Base-by-base conservation (phyloP, 2,113 vertebrate genomes). In the Colinus virginianus region DNA sequence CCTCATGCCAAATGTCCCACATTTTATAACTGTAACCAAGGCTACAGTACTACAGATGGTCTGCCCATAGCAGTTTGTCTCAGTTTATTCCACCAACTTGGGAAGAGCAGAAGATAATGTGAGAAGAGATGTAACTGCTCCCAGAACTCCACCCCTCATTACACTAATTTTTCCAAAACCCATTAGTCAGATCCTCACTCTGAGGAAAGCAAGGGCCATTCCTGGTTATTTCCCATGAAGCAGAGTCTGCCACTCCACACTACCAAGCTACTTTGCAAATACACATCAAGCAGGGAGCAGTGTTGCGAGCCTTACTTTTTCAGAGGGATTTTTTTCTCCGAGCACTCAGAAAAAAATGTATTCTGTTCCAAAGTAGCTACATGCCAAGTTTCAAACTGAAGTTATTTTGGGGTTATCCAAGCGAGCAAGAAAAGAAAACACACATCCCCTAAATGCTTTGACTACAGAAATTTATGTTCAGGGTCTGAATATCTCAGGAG, bases 361-460 rank as follows among this genome's bases (percentile, higher is more conserved):
- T 90, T 81, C 75, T 89, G 34, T 89, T 90, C 55, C 51, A 82
- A 89, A 90, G 28, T 26, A 90, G 46, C 67, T 40, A 51, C 40
- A 51, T 20, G 68, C 89, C 75, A 92, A 75, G 34, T 91, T 87
- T 71, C 34, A 64, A 92, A 76, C 59, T 46, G 4, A 87, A 81
- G 63, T 58, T 5, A 87, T 90, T 95, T 63, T 85, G 26, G 32
- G 84, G 68, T 79, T 90, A 87, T 74, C 34, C 78, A 83, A 83
- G 63, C 42, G 88, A 87, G 66, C 34, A 90, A 20, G 58, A 88
- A 93, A 90, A 86, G 38, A 78, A 93, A 90, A 87, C n/a, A 69
- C 13, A 70, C 5, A 85, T 59, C 14, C 25, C 4, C 40, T 22
- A 82, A 79, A 71, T 30, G 15, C 62, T 91, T 88, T 85, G 62